Evolutionary conservation across 2,888 invertebrate genomes (phyloP).

Genomic region (Pseudeuparius sepicola): DNA sequence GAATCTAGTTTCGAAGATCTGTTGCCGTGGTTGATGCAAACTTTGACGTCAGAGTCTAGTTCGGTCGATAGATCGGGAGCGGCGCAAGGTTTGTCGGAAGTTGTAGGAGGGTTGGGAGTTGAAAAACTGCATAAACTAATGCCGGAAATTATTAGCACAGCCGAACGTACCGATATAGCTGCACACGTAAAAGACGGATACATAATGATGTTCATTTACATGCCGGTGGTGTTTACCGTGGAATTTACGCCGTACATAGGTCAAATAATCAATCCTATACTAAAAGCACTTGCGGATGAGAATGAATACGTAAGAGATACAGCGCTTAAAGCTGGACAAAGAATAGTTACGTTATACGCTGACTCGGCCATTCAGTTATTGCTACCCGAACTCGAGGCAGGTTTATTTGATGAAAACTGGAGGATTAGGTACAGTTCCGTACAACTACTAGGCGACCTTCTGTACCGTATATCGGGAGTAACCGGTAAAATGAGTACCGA

Average conservation of each 20-base stretch:
- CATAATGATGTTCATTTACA: slow-evolving; percentile 99
- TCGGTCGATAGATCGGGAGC: slow-evolving; percentile 95
- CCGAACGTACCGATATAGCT: slow-evolving; percentile 85
- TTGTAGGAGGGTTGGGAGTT: slow-evolving; percentile 91
- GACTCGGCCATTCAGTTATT: slow-evolving; percentile 88
- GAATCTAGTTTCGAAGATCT: slow-evolving; percentile 93
- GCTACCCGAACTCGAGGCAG: slow-evolving; percentile 86
- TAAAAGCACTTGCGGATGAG: slow-evolving; percentile 96
- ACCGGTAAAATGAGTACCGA: slow-evolving; percentile 99
- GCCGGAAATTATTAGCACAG: slow-evolving; percentile 93
- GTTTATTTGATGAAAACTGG: slow-evolving; percentile 98
- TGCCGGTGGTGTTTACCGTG: slow-evolving; percentile 92
- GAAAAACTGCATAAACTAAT: slow-evolving; percentile 93
- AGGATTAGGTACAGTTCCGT: slow-evolving; percentile 85
- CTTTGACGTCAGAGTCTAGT: slow-evolving; percentile 87
- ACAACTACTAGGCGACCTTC: slow-evolving; percentile 85
- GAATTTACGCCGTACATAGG: slow-evolving; percentile 87
- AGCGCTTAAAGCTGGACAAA: slow-evolving; percentile 89
- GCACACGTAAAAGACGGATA: slow-evolving; percentile 99
- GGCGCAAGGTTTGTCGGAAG: slow-evolving; percentile 84
- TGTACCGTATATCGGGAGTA: slow-evolving; percentile 95
- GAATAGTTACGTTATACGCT: slow-evolving; percentile 93
- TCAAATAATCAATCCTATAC: slow-evolving; percentile 92
- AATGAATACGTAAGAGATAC: slow-evolving; percentile 98
- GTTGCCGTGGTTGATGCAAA: slow-evolving; percentile 97